Evolutionary conservation across 37 sponge, comb jelly and placozoan species (phyloP), one percentile per base, ranked within the genome.

Genomic region (Spongia lamella): DNA sequence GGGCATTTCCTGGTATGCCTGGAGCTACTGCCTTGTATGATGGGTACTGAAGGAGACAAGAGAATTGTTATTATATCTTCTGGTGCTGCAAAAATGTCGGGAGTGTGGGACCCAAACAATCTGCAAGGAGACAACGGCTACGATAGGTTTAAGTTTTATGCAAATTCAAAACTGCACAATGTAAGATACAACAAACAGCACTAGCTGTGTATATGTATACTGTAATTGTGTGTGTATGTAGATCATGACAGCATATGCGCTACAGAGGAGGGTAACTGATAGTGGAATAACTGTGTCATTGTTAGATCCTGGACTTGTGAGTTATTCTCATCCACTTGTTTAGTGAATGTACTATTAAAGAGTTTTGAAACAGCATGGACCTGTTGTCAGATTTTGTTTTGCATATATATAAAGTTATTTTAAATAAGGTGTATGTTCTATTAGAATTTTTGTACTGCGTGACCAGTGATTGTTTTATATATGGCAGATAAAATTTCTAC

Each of bases 271-370:
- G 38, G 69, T 87, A 34, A 31, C 17, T 29, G 70, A 72, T 21
- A 61, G 14, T 21, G 88, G 82, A n/a, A 70, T 87, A 9, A 87
- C 81, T 3, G 82, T 81, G 38, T 87, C 81, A 26, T 60, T 77
- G 24, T 77, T 87, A 1, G 81, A 87, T 56, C 88, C 88, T 37
- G 88, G 88, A 32, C 49, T 80, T 50, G 81, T 87, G 9, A 66
- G 76, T 27, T 58, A 15, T 50, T 38, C 34, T 60, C 35, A 24
- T 52, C 39, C 49, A 13, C 26, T 11, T 11, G 21, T 33, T 11
- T 55, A 7, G 21, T 73, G 5, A 38, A 55, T 38, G 60, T 58
- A 64, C 22, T n/a, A n/a, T n/a, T n/a, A n/a, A n/a, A n/a, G n/a
- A n/a, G n/a, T n/a, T n/a, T n/a, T n/a, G n/a, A n/a, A n/a, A n/a